Percentiles rank a stretch among this genome's conserved stretches.
phyloP scores from a whole-genome alignment of 2,888 invertebrate species.

The Diaprepes abbreviatus region DNA sequence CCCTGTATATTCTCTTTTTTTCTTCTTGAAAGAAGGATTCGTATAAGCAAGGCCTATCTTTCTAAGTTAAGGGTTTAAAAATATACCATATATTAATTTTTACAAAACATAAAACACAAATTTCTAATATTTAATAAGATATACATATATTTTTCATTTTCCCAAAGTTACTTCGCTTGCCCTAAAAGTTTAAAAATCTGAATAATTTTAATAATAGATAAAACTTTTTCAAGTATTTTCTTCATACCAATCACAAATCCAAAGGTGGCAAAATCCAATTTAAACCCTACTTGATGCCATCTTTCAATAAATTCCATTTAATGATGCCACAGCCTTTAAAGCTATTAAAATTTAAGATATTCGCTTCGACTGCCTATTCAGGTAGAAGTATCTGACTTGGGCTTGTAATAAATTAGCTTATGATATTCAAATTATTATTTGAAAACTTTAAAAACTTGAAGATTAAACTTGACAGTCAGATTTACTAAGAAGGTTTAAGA shows the following conservation, averaged over 20 bases:
- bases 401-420: conserved; percentile 8
- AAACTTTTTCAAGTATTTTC: not conserved
- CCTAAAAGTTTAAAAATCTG: too few species aligned
- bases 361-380: not conserved
- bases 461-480: too few species aligned
- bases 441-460: not conserved
- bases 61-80: too few species aligned
- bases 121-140: too few species aligned
- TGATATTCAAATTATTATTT: conserved; percentile 1
- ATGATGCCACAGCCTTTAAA: not conserved
- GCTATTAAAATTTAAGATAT: conserved; percentile 16
- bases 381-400: not conserved
- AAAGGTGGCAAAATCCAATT: not conserved
- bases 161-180: too few species aligned
- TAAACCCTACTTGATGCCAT: not conserved
- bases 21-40: too few species aligned
- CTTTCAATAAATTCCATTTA: not conserved
- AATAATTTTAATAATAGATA: not conserved
- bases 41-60: too few species aligned
- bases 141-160: too few species aligned
- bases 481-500: too few species aligned
- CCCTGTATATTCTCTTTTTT: too few species aligned
- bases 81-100: too few species aligned
- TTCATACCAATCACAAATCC: not conserved
- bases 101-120: too few species aligned